Percentiles rank a stretch among this genome's conserved stretches.
Evolutionary conservation across 2,888 invertebrate genomes (phyloP).

Genomic region (Lasioglossum villosulum): DNA sequence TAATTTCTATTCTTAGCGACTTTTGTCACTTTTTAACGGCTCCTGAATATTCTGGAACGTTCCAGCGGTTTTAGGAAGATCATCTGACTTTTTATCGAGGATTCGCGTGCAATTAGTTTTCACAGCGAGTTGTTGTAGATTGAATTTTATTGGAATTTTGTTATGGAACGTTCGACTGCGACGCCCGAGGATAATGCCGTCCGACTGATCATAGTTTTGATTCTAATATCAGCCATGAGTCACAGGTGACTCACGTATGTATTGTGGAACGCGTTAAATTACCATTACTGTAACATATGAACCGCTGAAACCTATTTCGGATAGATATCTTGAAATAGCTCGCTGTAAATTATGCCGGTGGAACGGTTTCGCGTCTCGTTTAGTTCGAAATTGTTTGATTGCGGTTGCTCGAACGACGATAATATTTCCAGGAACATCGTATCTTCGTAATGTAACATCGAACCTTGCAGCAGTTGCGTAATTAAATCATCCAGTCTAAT

Average conservation of each 20-base stretch:
- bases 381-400: not conserved
- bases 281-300: not conserved
- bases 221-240: constrained; percentile 8
- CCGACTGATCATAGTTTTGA: not conserved
- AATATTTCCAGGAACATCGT: not conserved
- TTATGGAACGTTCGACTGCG: not conserved
- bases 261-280: not conserved
- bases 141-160: not conserved
- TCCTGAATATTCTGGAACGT: not conserved
- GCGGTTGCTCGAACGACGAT: not conserved
- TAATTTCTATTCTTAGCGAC: not conserved
- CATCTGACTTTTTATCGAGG: not conserved
- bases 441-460: not conserved
- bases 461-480: not conserved
- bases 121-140: not conserved
- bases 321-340: not conserved
- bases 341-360: not conserved
- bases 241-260: not conserved
- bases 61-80: not conserved
- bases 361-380: not conserved
- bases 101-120: not conserved
- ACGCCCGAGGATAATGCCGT: not conserved
- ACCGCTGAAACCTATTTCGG: not conserved
- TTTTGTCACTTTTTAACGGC: not conserved
- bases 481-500: not conserved